Conservation (phyloP, 92 coral and sea anemone species). For the Zoanthus sansibaricus region DNA sequence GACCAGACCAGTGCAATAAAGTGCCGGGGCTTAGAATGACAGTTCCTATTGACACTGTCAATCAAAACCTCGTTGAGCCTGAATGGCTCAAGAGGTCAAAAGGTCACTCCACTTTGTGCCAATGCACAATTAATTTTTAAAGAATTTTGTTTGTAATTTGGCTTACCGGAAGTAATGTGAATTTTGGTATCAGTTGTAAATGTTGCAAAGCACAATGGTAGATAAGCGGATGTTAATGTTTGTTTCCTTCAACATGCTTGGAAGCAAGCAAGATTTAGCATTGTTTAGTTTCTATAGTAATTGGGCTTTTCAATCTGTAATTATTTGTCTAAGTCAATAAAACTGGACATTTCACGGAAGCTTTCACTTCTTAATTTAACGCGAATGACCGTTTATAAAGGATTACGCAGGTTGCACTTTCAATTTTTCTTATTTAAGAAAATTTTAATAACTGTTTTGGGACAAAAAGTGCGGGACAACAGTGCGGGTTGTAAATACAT, state of each 20-base stretch:
- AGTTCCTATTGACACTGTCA: background rate
- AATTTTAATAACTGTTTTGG: background rate
- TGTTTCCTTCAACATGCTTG: constrained; percentile 8
- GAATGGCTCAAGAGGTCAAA: background rate
- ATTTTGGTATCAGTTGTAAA: constrained; percentile 2
- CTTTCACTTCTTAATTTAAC: constrained; percentile 11
- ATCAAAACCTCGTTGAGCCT: background rate
- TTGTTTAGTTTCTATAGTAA: constrained; percentile 15
- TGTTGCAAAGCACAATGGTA: background rate
- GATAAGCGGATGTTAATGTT: background rate
- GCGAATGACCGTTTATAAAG: background rate
- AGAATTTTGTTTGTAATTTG: background rate
- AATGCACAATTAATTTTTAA: background rate
- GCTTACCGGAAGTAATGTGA: constrained; percentile 1
- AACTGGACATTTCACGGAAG: constrained; percentile 11
- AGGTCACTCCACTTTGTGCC: background rate
- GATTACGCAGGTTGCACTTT: no score
- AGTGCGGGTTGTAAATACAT: constrained; percentile 26
- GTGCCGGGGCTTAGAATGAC: background rate
- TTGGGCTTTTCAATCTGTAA: constrained; percentile 16
- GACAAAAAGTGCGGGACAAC: constrained; percentile 27
- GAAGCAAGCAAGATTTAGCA: constrained; percentile 12
- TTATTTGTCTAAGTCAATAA: constrained; percentile 16
- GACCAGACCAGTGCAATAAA: background rate
- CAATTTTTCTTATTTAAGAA: no score